Percentiles rank a stretch among this genome's conserved stretches.
These are phyloP conservation scores for Leucophenga maculata DNA, from an alignment of 2,888 invertebrate species.

Conservation along the genomic window DNA sequence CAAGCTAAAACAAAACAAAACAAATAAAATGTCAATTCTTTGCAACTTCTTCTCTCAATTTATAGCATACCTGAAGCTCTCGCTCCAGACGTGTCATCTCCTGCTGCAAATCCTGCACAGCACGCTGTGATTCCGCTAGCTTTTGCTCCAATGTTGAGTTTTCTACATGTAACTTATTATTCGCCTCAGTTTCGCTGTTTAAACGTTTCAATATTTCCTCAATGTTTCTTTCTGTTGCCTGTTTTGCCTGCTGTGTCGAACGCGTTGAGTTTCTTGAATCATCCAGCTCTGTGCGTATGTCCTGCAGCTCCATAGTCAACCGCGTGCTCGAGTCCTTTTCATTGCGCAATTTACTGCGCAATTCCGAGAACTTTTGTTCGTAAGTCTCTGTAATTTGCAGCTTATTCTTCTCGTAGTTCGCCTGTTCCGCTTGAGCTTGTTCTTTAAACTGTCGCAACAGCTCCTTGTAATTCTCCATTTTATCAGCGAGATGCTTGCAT, in stretches of 20 bases:
- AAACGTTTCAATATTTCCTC: conserved; percentile 67
- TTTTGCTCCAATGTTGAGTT: conserved; percentile 58
- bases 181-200: conserved; percentile 67
- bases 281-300: conserved; percentile 67
- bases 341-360: conserved; percentile 71
- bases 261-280: conserved; percentile 63
- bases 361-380: conserved; percentile 71
- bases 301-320: conserved; percentile 66
- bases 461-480: conserved; percentile 70
- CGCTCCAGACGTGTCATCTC: conserved; percentile 65
- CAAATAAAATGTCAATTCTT: neutral
- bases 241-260: conserved; percentile 66
- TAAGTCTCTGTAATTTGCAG: conserved; percentile 70
- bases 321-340: conserved; percentile 73
- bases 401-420: conserved; percentile 69
- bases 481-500: conserved; percentile 66
- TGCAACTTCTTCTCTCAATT: neutral
- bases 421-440: conserved; percentile 61
- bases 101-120: conserved; percentile 55
- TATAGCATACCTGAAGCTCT: conserved; percentile 58
- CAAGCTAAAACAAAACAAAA: conserved; percentile 44
- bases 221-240: conserved; percentile 64
- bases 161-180: conserved; percentile 63
- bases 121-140: conserved; percentile 67
- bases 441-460: conserved; percentile 69